phyloP scores from a whole-genome alignment of 2,797 vertebrate species.

The Poliocrania exsul region DNA sequence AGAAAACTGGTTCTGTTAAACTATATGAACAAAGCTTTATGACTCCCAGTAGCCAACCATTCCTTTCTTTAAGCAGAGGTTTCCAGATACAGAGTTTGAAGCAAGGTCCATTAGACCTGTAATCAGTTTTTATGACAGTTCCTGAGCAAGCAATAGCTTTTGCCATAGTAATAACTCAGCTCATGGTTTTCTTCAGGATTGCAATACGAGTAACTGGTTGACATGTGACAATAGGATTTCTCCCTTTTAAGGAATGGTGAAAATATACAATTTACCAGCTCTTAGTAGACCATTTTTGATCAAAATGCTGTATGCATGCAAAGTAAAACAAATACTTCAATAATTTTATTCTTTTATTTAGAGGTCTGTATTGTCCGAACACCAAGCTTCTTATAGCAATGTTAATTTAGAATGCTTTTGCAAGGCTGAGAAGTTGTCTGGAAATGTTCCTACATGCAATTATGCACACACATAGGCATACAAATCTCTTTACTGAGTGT shows the following conservation, averaged over 20 bases:
- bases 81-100: neutral
- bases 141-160: slow-evolving; percentile 19
- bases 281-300: neutral
- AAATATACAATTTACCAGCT: neutral
- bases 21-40: neutral
- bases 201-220: neutral
- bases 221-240: neutral
- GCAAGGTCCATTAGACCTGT: neutral
- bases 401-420: neutral
- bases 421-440: neutral
- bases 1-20: neutral
- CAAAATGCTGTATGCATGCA: neutral
- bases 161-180: neutral
- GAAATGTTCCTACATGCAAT: neutral
- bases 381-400: neutral
- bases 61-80: neutral
- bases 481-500: slow-evolving; percentile 12
- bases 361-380: neutral
- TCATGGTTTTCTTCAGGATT: neutral
- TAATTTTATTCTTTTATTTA: neutral
- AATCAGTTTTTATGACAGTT: slow-evolving; percentile 15
- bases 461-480: neutral
- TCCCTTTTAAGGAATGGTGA: neutral
- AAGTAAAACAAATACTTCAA: neutral
- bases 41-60: neutral